Percentiles rank a stretch among this genome's conserved stretches.
These are phyloP conservation scores for Drosophila serrata DNA, from an alignment of 1,140 invertebrate species.

Conservation along the genomic window DNA sequence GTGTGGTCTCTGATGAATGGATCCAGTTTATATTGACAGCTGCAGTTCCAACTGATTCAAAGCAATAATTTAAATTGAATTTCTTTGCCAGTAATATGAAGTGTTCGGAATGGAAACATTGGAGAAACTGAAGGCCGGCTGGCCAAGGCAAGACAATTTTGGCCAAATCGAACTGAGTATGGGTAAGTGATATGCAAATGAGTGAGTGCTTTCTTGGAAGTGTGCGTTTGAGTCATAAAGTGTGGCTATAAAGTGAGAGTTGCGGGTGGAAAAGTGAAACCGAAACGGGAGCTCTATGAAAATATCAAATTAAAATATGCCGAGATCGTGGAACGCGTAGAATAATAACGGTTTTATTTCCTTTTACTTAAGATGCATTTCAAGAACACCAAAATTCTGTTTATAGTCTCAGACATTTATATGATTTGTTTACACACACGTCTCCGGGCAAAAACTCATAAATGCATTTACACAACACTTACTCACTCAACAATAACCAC, in stretches of 20 bases:
- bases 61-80: constrained; percentile 2
- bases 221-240: constrained; percentile 18
- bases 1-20: not conserved
- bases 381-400: constrained; percentile 1
- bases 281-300: constrained; percentile 40
- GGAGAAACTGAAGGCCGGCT: constrained; percentile 77
- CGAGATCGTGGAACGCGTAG: not conserved
- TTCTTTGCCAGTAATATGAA: constrained; percentile 31
- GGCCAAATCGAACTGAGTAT: constrained; percentile 65
- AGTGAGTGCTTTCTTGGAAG: constrained; percentile 21
- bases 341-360: not conserved
- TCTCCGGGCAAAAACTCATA: constrained; percentile 15
- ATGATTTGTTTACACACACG: constrained; percentile 45
- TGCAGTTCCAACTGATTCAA: constrained; percentile 22
- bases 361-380: not conserved
- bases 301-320: constrained; percentile 23
- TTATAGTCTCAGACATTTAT: not conserved
- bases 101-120: constrained; percentile 43
- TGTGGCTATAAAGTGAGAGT: constrained; percentile 70
- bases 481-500: constrained; percentile 32
- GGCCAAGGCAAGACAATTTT: constrained; percentile 49
- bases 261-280: constrained; percentile 74
- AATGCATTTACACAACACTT: constrained; percentile 40
- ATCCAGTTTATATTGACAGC: constrained; percentile 1
- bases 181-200: constrained; percentile 13